These are phyloP conservation scores for Gymnogyps californianus DNA, from an alignment of 2,113 vertebrate species.

Conservation along the genomic window DNA sequence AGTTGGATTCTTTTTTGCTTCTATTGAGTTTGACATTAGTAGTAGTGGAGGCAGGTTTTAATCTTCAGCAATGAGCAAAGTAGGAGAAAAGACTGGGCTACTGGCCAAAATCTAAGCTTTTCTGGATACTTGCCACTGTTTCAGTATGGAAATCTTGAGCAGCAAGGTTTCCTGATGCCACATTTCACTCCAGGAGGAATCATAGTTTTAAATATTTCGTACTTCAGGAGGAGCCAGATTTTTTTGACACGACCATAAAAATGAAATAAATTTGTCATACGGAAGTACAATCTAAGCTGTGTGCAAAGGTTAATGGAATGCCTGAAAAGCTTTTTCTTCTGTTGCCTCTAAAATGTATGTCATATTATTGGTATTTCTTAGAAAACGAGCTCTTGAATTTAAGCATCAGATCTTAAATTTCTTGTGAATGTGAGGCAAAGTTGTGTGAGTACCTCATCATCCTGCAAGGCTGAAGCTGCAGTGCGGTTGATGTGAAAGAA, in stretches of 20 bases:
- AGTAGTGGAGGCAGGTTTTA: constrained; percentile 11
- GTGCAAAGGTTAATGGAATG: not conserved
- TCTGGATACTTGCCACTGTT: not conserved
- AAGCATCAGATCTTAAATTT: not conserved
- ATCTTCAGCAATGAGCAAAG: not conserved
- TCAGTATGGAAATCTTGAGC: not conserved
- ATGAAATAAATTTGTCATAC: not conserved
- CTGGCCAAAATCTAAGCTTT: not conserved
- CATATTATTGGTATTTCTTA: not conserved
- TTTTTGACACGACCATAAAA: not conserved
- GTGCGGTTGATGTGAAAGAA: not conserved
- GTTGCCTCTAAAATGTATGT: not conserved
- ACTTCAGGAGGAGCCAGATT: not conserved
- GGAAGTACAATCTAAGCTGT: not conserved
- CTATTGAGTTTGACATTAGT: not conserved
- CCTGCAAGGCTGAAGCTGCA: not conserved
- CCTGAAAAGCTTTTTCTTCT: not conserved
- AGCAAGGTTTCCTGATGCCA: not conserved
- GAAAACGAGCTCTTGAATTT: not conserved
- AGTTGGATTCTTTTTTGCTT: not conserved
- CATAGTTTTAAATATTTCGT: not conserved
- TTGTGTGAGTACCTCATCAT: accelerated
- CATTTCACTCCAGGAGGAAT: not conserved
- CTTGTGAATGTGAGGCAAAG: not conserved
- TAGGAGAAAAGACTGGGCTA: not conserved